These are phyloP conservation scores for Acanthococcus lagerstroemiae DNA, from an alignment of 2,888 invertebrate species.

Conservation along the genomic window DNA sequence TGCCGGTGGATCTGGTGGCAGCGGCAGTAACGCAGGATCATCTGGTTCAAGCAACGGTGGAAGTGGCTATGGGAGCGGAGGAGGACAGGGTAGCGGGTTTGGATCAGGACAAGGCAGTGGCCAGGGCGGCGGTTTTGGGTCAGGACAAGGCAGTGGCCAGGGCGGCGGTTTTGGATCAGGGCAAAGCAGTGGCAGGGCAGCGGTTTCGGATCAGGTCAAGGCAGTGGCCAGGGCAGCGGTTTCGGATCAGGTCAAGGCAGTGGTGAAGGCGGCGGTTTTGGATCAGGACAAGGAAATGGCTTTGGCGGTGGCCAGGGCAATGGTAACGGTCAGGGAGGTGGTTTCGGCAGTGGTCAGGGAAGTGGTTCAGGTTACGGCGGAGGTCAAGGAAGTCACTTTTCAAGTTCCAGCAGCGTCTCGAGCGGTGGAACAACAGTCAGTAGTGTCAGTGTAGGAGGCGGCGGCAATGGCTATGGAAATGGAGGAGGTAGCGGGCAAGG, in stretches of 20 bases:
- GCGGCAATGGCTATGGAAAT: too few relatives aligned
- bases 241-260: neutral
- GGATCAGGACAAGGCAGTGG: slow-evolving; percentile 34
- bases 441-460: neutral
- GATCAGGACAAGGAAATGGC: slow-evolving; percentile 9
- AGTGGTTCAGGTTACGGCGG: neutral
- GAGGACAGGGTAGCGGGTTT: slow-evolving; percentile 8
- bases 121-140: slow-evolving; percentile 16
- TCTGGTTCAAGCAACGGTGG: neutral
- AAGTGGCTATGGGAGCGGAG: slow-evolving; percentile 2
- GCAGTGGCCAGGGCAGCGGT: neutral
- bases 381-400: neutral
- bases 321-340: slow-evolving; percentile 11
- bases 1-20: neutral
- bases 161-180: slow-evolving; percentile 7
- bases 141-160: slow-evolving; percentile 1
- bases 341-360: neutral
- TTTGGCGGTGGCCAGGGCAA: neutral
- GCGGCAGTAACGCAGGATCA: neutral
- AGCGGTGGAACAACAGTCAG: neutral
- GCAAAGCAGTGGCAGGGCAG: neutral
- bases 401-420: neutral
- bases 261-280: neutral
- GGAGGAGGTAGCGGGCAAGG: too few relatives aligned
- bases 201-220: slow-evolving; percentile 7